phyloP scores from a whole-genome alignment of 1,140 invertebrate genomes.

The Drosophila kohkoa region DNA sequence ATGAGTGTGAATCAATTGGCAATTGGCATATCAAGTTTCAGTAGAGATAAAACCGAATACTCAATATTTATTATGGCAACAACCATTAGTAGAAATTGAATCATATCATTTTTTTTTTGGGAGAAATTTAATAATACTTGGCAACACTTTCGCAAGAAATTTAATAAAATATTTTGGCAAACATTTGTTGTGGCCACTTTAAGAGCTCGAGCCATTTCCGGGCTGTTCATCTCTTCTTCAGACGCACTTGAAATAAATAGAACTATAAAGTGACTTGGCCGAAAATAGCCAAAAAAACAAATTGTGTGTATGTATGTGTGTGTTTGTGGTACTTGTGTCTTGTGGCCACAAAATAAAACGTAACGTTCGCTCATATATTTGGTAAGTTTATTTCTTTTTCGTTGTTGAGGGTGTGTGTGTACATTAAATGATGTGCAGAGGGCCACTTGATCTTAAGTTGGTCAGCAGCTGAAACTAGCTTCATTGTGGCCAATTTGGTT shows the following conservation, averaged over 20 bases:
- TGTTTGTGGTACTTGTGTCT: neutral
- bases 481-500: constrained; percentile 40
- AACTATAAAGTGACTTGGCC: constrained; percentile 51
- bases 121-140: neutral
- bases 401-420: neutral
- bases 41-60: neutral
- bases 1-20: neutral
- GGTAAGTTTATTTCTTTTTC: constrained; percentile 28
- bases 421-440: constrained; percentile 38
- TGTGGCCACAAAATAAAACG: constrained; percentile 48
- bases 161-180: neutral
- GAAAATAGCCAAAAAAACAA: constrained; percentile 40
- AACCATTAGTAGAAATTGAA: neutral
- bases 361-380: constrained; percentile 43
- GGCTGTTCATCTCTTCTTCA: constrained; percentile 4
- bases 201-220: constrained; percentile 12
- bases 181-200: constrained; percentile 1
- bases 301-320: constrained; percentile 18
- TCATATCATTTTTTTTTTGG: neutral
- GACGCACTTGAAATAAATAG: constrained; percentile 41
- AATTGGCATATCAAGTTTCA: neutral
- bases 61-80: too few relatives aligned
- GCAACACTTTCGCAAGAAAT: neutral
- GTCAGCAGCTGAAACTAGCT: constrained; percentile 13
- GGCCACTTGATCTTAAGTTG: constrained; percentile 14